Percentiles rank a stretch among this genome's conserved stretches.
Evolutionary conservation across 2,888 invertebrate species (phyloP).

Genomic region (Cosmopolites sordidus): DNA sequence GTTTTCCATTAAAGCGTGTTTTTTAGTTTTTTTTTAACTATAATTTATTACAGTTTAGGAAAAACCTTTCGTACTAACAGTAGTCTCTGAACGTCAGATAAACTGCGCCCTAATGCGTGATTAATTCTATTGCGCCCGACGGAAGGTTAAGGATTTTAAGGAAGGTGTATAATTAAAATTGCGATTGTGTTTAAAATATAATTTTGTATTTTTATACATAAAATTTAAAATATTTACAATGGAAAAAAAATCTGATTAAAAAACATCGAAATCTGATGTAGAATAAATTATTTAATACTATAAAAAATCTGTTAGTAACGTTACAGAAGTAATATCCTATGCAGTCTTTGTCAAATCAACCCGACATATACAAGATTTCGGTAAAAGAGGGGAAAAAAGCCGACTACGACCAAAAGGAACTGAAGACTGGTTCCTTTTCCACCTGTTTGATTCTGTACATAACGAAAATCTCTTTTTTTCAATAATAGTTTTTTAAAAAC

Average conservation of each 20-base stretch:
- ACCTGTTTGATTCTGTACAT: no score
- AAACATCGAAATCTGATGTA: background rate
- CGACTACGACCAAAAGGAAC: background rate
- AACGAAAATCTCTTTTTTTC: background rate
- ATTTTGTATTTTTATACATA: constrained; percentile 1
- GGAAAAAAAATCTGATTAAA: background rate
- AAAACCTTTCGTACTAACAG: no score
- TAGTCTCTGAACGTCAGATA: no score
- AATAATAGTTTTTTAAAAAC: no score
- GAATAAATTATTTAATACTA: constrained; percentile 1
- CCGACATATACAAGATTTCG: background rate
- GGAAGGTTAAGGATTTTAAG: no score
- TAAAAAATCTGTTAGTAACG: background rate
- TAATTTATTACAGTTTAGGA: no score
- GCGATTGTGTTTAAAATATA: background rate
- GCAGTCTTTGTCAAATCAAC: background rate
- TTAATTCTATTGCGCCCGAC: no score
- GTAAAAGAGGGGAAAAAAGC: background rate
- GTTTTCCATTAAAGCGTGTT: no score
- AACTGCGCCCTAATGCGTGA: no score
- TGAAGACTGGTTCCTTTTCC: background rate
- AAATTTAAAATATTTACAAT: background rate
- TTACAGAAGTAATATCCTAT: background rate
- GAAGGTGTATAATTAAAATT: background rate
- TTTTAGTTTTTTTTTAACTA: no score